Base-by-base conservation (phyloP, 2,888 invertebrate species). In the Sinhomidia bicolor region DNA sequence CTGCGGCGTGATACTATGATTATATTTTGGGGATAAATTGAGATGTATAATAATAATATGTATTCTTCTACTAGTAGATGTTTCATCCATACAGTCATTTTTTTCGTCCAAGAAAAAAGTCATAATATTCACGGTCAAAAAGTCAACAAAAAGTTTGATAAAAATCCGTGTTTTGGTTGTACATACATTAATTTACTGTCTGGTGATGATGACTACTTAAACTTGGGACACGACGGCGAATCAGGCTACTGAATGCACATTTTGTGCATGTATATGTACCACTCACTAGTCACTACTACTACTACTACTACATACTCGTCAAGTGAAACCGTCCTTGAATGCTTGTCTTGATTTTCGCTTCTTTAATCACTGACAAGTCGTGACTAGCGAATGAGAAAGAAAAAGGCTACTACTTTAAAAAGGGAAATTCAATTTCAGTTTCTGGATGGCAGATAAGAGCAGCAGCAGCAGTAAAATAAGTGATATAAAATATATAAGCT, bases 121-220 rank as follows among this genome's bases (percentile, higher is more conserved):
- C 9, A 41, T 36, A 60, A 12, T 60, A 44, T 44, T 85, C 62
- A 85, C 65, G 78, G 85, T 85, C 85, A 78, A 85, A 57, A 78
- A 74, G 74, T 74, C 60, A 76, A 51, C 57, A 78, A 54, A 78
- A 71, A 23, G 54, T 14, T 54, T 57, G 57, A 26, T 23, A 84
- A 57, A 74, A 62, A 3, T 23, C 26, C 10, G 47, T 12, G 20
- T 60, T 57, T 65, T 78, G 29, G 54, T 32, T 6, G 47, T 26
- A 23, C n/a, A 20, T 10, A 47, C 36, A n/a, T n/a, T 68, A 36
- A 20, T 68, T 68, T 68, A 17, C 17, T 68, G 62, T 29, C 62
- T 47, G 23, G 12, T 29, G 60, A 20, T 57, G 4, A 2, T 3
- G 17, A 57, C 20, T n/a, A n/a, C n/a, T n/a, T n/a, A n/a, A n/a